phyloP scores from a whole-genome alignment of 1,140 invertebrate genomes.

The Apis dorsata region DNA sequence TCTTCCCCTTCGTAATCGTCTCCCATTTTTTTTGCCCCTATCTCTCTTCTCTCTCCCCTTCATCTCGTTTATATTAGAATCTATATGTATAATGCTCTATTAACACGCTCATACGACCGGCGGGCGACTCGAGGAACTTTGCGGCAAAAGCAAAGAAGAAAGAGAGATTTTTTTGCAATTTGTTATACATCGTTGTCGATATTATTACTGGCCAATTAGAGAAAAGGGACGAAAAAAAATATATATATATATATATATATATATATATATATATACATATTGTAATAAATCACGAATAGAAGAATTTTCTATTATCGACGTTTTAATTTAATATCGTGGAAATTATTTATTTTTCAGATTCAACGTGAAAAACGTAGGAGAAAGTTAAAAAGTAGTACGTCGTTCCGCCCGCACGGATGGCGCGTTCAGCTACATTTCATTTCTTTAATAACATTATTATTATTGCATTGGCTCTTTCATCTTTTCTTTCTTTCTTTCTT shows the following conservation, averaged over 20 bases:
- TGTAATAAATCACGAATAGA: too few species aligned
- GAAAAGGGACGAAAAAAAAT: background rate
- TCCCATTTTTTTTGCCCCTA: background rate
- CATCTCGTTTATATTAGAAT: slow-evolving; percentile 65
- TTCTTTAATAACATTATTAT: slow-evolving; percentile 72
- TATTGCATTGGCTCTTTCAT: slow-evolving; percentile 79
- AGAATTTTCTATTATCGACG: background rate
- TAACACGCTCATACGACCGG: slow-evolving; percentile 41
- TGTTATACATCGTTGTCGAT: background rate
- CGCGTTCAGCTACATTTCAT: slow-evolving; percentile 38
- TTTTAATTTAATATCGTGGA: background rate
- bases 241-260: background rate
- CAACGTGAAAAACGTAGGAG: background rate
- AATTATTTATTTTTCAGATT: background rate
- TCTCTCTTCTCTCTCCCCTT: slow-evolving; percentile 21
- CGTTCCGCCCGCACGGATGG: slow-evolving; percentile 46
- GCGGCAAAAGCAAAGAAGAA: slow-evolving; percentile 52
- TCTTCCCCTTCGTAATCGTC: slow-evolving; percentile 14
- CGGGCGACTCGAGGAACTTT: slow-evolving; percentile 66
- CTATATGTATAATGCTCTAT: slow-evolving; percentile 55
- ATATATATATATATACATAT: too few species aligned
- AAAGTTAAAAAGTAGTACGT: background rate
- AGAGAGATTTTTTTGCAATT: background rate
- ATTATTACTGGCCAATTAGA: background rate
- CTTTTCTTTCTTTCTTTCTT: slow-evolving; percentile 73